Percentiles rank a stretch among this genome's conserved stretches.
These are phyloP conservation scores for Sylvia atricapilla DNA, from an alignment of 2,113 vertebrate species.

Conservation along the genomic window DNA sequence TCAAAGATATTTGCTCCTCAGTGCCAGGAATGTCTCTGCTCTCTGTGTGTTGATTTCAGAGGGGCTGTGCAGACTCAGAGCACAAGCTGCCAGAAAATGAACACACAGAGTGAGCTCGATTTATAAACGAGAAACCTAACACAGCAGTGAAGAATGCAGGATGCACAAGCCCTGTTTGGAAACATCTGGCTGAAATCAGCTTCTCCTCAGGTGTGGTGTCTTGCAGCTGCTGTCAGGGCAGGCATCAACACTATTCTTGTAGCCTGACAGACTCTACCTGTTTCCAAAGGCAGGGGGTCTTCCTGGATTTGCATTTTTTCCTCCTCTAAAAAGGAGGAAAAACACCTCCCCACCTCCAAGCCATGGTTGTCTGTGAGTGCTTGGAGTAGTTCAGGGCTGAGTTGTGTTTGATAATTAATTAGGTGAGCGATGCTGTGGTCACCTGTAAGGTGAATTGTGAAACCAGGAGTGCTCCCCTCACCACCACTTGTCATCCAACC, in stretches of 20 bases:
- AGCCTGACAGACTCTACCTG: not conserved
- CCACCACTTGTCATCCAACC: not conserved
- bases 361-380: not conserved
- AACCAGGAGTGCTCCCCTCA: not conserved
- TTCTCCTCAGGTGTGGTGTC: not conserved
- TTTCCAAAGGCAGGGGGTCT: not conserved
- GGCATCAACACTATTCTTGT: not conserved
- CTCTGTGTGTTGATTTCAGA: not conserved
- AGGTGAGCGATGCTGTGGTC: not conserved
- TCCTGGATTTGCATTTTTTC: not conserved
- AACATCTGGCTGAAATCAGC: not conserved
- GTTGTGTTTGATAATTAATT: not conserved
- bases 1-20: not conserved
- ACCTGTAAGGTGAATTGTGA: not conserved
- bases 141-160: accelerated
- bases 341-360: not conserved
- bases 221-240: not conserved
- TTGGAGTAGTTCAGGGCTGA: not conserved
- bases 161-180: not conserved
- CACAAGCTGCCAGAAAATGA: not conserved
- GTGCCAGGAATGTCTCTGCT: not conserved
- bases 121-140: not conserved
- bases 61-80: not conserved
- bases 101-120: accelerated
- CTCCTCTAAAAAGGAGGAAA: not conserved